These are phyloP conservation scores for Rhopilema esculentum DNA, from an alignment of 30 jellyfish, hydroid and myxozoan genomes.

Conservation along the genomic window DNA sequence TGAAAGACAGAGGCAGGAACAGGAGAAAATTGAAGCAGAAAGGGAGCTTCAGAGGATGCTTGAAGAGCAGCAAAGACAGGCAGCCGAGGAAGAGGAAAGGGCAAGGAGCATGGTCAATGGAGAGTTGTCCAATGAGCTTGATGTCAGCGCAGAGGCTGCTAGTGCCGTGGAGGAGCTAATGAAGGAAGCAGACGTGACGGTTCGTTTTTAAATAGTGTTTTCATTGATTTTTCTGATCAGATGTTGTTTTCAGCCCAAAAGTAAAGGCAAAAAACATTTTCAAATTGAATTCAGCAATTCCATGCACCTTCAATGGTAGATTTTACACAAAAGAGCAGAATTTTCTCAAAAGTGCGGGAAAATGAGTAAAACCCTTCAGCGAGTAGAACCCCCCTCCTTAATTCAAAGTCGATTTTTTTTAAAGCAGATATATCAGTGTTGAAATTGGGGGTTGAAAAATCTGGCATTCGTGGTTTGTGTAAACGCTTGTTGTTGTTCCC, in stretches of 20 bases:
- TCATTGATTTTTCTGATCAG: neutral
- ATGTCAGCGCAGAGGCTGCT: conserved; percentile 66
- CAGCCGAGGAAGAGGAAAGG: conserved; percentile 73
- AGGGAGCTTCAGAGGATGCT: conserved; percentile 83
- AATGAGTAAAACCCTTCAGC: too few relatives aligned
- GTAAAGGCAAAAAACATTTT: neutral
- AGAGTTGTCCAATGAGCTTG: conserved; percentile 40
- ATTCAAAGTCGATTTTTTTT: too few relatives aligned
- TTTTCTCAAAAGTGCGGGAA: too few relatives aligned
- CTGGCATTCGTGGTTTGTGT: too few relatives aligned
- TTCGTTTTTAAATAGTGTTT: neutral
- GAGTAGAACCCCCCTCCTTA: too few relatives aligned
- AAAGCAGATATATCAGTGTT: too few relatives aligned
- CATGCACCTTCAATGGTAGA: too few relatives aligned
- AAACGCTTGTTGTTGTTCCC: neutral
- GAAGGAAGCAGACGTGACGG: conserved; percentile 73
- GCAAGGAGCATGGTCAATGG: conserved; percentile 72
- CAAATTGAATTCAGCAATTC: neutral
- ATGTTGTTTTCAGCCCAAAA: neutral
- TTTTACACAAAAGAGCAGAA: too few relatives aligned
- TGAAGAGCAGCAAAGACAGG: conserved; percentile 73
- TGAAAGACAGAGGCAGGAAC: conserved; percentile 87
- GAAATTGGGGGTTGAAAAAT: too few relatives aligned
- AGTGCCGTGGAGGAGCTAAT: conserved; percentile 80
- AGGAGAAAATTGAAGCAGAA: conserved; percentile 81